Evolutionary conservation across 92 coral and sea anemone species (phyloP).

Genomic region (Micromussa lordhowensis): DNA sequence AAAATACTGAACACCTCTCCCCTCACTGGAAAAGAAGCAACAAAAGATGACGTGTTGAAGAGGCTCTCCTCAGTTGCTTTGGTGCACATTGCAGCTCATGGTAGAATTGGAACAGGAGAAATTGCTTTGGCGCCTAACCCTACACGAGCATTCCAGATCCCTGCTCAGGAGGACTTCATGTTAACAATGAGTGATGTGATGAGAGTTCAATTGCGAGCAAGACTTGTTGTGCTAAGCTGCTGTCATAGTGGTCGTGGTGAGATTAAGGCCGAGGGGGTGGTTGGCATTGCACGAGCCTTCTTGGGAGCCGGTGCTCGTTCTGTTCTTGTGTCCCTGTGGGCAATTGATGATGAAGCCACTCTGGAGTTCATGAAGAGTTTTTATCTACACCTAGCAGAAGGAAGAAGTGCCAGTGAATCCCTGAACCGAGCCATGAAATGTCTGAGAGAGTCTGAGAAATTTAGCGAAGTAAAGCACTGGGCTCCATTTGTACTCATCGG

Average conservation of each 20-base stretch:
- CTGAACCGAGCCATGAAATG: constrained; percentile 28
- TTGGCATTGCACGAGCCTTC: constrained; percentile 40
- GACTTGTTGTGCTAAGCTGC: constrained; percentile 34
- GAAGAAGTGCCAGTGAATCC: constrained; percentile 26
- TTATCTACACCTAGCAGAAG: neutral
- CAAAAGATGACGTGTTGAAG: constrained; percentile 10
- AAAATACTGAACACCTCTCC: neutral
- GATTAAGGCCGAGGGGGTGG: constrained; percentile 42
- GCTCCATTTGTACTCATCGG: constrained; percentile 38
- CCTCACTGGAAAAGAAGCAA: constrained; percentile 17
- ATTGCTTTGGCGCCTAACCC: constrained; percentile 22
- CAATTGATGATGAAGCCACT: constrained; percentile 32
- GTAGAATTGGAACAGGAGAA: constrained; percentile 17
- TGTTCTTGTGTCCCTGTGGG: constrained; percentile 44
- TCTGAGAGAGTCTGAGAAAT: constrained; percentile 16
- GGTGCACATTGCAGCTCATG: constrained; percentile 43
- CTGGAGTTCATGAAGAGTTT: constrained; percentile 31
- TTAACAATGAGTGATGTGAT: constrained; percentile 31
- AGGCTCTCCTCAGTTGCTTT: constrained; percentile 21
- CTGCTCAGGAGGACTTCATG: neutral
- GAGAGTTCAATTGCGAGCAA: constrained; percentile 29
- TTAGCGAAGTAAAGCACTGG: constrained; percentile 9
- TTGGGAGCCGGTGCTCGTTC: constrained; percentile 45
- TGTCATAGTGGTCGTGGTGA: constrained; percentile 46
- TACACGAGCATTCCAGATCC: neutral